Evolutionary conservation across 2,113 vertebrate genomes (phyloP), one percentile per base, ranked within the genome.

Genomic region (Sardina pilchardus): DNA sequence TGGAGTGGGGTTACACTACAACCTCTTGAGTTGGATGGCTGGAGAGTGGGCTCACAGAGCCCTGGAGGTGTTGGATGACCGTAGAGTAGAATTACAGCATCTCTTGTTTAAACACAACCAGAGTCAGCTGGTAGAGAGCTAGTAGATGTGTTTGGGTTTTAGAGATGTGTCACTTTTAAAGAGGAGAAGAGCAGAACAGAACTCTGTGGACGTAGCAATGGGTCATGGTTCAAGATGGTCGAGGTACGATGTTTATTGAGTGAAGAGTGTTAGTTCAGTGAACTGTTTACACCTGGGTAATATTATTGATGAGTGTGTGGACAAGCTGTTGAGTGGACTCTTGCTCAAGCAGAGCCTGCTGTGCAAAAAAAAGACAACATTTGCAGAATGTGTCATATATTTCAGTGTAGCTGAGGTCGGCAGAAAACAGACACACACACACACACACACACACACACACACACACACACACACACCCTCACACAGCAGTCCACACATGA

Each of bases 381-480:
- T 59, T 0, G 53, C 53, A 59, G 53, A 59, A 59, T 53, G 2
- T 53, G 14, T 53, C 2, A 53, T 19, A 24, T 24, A 24, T 59
- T 59, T 47, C 0, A 59, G 53, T 24, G 1, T 24, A 59, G 50
- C 50, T 2, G 48, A 50, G 12, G 48, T 50, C 48, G 17, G 48
- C 48, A 50, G 48, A 50, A 50, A 50, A 53, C 17, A 75, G 17
- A 78, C 85, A 82, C 56, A 47, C 81, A 39, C 81, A 82, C 59
- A 42, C 16, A 50, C 67, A 80, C 43, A 26, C 59, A 84, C 83
- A 26, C 82, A 71, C 83, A 34, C n/a, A 39, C 43, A 84, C 44
- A 26, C 84, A 50, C 84, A 21, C 67, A n/a, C 44, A 6, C 53
- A 26, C 83, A n/a, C 21, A 16, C 17, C 48, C 3, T 12, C 3